These are phyloP conservation scores for Cyprinodon variegatus DNA, from an alignment of 2,113 vertebrate genomes.

Conservation along the genomic window DNA sequence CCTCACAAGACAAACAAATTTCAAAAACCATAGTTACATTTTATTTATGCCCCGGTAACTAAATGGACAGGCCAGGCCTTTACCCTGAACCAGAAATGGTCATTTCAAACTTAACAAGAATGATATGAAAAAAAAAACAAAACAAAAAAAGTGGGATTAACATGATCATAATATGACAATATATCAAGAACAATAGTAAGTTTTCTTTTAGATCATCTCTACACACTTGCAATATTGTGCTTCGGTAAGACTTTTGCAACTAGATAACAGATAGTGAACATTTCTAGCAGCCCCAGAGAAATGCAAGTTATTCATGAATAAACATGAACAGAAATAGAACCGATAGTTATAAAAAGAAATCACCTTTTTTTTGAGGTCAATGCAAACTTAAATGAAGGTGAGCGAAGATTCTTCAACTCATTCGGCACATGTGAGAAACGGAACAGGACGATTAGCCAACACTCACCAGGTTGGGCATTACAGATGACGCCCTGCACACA, in stretches of 20 bases:
- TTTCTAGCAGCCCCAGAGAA: constrained; percentile 58
- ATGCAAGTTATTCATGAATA: constrained; percentile 42
- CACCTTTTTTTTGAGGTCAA: constrained; percentile 16
- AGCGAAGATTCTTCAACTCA: constrained; percentile 26
- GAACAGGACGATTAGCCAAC: constrained; percentile 30
- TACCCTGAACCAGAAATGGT: constrained; percentile 72
- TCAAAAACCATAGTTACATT: constrained; percentile 77
- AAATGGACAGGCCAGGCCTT: constrained; percentile 79
- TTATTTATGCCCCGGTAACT: constrained; percentile 80
- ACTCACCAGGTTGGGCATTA: constrained; percentile 7
- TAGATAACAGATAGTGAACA: constrained; percentile 75
- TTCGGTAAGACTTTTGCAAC: constrained; percentile 81
- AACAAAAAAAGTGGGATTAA: constrained; percentile 64
- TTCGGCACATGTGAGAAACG: constrained; percentile 20
- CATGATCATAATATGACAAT: constrained; percentile 78
- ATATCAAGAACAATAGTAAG: constrained; percentile 78
- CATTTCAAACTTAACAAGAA: constrained; percentile 74
- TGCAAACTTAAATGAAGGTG: constrained; percentile 39
- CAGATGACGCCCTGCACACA: not conserved
- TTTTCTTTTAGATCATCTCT: constrained; percentile 79
- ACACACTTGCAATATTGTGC: constrained; percentile 82
- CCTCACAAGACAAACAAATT: constrained; percentile 50
- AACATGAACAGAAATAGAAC: constrained; percentile 3
- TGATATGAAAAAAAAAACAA: constrained; percentile 71
- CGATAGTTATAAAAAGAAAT: not conserved